Evolutionary conservation across 2,888 invertebrate species (phyloP).

Genomic region (Axea sp.): DNA sequence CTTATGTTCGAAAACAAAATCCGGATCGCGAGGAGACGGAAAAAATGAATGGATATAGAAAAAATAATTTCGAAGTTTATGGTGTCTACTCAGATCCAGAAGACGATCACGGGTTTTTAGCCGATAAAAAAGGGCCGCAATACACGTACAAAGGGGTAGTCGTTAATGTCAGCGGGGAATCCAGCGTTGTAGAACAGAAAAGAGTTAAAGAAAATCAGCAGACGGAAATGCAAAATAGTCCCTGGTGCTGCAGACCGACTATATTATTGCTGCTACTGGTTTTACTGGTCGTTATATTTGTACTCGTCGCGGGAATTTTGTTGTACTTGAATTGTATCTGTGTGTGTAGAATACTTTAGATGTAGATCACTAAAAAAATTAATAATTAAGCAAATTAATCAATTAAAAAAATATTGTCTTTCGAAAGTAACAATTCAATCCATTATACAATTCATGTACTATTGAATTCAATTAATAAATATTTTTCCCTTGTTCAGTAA

Average conservation of each 20-base stretch:
- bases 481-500: too few species aligned
- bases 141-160: conserved; percentile 77
- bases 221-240: conserved; percentile 78
- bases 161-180: conserved; percentile 77
- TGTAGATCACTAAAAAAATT: too few species aligned
- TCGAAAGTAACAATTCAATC: too few species aligned
- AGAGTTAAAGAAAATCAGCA: conserved; percentile 71
- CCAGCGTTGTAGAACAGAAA: conserved; percentile 77
- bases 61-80: conserved; percentile 78
- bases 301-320: conserved; percentile 82
- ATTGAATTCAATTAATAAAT: too few species aligned
- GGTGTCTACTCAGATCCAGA: conserved; percentile 78
- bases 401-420: too few species aligned
- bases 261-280: conserved; percentile 82
- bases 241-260: conserved; percentile 83
- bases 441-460: too few species aligned
- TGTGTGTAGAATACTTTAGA: too few species aligned
- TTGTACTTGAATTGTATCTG: conserved; percentile 84
- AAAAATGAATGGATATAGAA: conserved; percentile 77
- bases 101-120: conserved; percentile 76
- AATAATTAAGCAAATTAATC: too few species aligned
- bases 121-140: conserved; percentile 75
- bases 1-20: conserved; percentile 69
- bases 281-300: conserved; percentile 82
- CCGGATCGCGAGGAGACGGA: conserved; percentile 71